These are phyloP conservation scores for Oreocharis arfaki DNA, from an alignment of 2,113 vertebrate species.

Conservation along the genomic window DNA sequence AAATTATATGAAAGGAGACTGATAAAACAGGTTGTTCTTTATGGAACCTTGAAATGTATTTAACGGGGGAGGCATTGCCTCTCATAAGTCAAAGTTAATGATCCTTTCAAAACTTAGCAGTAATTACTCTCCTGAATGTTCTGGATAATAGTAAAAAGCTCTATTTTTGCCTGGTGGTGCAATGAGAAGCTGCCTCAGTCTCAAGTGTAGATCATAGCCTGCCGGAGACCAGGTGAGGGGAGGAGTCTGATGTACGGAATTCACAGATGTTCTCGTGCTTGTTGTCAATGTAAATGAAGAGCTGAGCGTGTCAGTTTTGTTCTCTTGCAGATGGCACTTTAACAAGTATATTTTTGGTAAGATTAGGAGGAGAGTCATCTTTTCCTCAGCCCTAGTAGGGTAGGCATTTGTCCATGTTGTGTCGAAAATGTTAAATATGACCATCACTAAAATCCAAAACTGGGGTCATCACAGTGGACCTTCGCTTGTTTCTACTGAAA, in stretches of 20 bases:
- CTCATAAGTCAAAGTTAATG: constrained; percentile 57
- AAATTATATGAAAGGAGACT: not conserved
- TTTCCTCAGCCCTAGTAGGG: constrained; percentile 23
- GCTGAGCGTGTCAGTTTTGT: constrained; percentile 15
- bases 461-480: not conserved
- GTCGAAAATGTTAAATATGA: not conserved
- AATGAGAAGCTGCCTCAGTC: not conserved
- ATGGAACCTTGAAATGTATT: constrained; percentile 38
- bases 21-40: constrained; percentile 40
- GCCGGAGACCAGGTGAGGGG: not conserved
- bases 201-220: not conserved
- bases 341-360: constrained; percentile 49
- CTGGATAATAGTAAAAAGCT: constrained; percentile 36
- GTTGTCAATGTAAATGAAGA: not conserved
- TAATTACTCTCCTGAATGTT: constrained; percentile 49
- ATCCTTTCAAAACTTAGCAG: constrained; percentile 43
- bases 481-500: not conserved
- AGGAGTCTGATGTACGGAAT: not conserved
- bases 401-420: constrained; percentile 16
- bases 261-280: constrained; percentile 1
- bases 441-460: not conserved
- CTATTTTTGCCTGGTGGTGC: constrained; percentile 42
- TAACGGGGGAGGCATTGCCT: constrained; percentile 22
- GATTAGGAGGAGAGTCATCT: constrained; percentile 35
- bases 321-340: constrained; percentile 61